A percentile compares a stretch with the other conserved stretches of the same genome.
phyloP scores from a whole-genome alignment of 2,888 invertebrate genomes.

The Nasonovia ribisnigri region DNA sequence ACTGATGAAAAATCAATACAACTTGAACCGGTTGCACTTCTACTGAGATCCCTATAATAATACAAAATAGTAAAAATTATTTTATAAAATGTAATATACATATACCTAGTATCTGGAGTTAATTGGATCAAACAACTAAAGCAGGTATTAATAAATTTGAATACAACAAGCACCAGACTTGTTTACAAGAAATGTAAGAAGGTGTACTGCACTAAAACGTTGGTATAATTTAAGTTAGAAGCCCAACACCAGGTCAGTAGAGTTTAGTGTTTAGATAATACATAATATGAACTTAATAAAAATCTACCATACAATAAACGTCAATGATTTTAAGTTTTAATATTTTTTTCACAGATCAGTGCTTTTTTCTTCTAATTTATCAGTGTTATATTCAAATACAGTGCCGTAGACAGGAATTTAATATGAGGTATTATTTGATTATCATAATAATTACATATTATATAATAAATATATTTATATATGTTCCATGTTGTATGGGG shows the following conservation, averaged over 20 bases:
- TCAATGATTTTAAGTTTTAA: not conserved
- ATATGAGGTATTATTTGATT: too few relatives aligned
- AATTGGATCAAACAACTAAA: not conserved
- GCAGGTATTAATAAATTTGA: not conserved
- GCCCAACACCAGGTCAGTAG: not conserved
- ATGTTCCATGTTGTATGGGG: too few relatives aligned
- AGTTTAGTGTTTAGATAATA: not conserved
- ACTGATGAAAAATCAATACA: not conserved
- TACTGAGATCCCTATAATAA: constrained; percentile 46
- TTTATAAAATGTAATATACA: not conserved
- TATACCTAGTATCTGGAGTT: not conserved
- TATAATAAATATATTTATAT: too few relatives aligned
- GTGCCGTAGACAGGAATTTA: too few relatives aligned
- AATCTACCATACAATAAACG: not conserved
- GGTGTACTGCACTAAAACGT: not conserved
- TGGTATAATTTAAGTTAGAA: not conserved
- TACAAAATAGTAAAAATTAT: not conserved
- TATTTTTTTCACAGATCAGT: not conserved
- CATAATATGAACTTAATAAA: not conserved
- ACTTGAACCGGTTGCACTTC: not conserved
- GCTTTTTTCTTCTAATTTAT: not conserved
- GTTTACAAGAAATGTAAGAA: not conserved
- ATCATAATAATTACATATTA: too few relatives aligned
- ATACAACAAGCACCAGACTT: not conserved
- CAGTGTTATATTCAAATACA: not conserved